Percentiles rank a stretch among this genome's conserved stretches.
phyloP scores from a whole-genome alignment of 2,797 vertebrate species.

The Macroramphosus scolopax region DNA sequence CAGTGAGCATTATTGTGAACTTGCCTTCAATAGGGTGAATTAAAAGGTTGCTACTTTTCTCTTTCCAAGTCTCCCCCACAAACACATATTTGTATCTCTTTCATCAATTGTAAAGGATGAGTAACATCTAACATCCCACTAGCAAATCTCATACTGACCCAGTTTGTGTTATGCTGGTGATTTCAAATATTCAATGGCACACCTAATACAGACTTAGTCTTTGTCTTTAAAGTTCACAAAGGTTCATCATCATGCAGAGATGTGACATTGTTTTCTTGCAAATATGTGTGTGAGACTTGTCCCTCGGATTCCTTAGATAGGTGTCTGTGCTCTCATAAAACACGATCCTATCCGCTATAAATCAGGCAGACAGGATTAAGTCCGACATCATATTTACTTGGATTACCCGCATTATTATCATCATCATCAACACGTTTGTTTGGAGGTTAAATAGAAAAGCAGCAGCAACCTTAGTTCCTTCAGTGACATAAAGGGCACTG shows the following conservation, averaged over 20 bases:
- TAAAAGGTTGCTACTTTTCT: not conserved
- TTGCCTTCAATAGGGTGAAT: not conserved
- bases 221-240: no score
- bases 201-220: not conserved
- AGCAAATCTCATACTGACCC: slow-evolving; percentile 8
- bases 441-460: slow-evolving; percentile 35
- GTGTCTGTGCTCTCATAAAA: slow-evolving; percentile 38
- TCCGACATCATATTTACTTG: slow-evolving; percentile 53
- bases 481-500: slow-evolving; percentile 6
- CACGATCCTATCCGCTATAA: slow-evolving; percentile 21
- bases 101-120: slow-evolving; percentile 1
- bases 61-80: not conserved
- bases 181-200: no score
- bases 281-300: slow-evolving; percentile 1
- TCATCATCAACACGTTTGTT: slow-evolving; percentile 48
- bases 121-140: slow-evolving; percentile 6
- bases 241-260: not conserved
- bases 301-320: slow-evolving; percentile 8
- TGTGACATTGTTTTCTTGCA: slow-evolving; percentile 3
- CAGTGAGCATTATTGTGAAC: slow-evolving; percentile 1
- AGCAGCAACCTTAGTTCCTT: slow-evolving; percentile 15
- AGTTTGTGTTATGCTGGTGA: slow-evolving; percentile 24
- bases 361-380: slow-evolving; percentile 50
- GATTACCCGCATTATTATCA: slow-evolving; percentile 54
- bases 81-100: slow-evolving; percentile 8